phyloP scores from a whole-genome alignment of 2,888 invertebrate species.

The Tubiluchus corallicola region DNA sequence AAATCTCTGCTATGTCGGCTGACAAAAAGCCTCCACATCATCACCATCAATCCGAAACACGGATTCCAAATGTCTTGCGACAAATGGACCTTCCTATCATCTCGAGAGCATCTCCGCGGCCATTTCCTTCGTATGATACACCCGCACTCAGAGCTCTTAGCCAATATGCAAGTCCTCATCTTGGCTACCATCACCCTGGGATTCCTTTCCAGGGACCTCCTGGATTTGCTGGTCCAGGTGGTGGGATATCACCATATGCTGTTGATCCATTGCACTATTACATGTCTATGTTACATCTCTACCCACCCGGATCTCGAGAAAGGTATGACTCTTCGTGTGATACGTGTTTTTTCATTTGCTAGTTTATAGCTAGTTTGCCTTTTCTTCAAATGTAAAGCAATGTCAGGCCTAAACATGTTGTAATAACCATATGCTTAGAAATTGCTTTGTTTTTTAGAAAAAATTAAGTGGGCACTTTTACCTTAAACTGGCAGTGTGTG shows the following conservation, averaged over 20 bases:
- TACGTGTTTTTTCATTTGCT: no score
- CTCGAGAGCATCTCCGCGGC: not conserved
- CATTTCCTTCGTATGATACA: not conserved
- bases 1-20: not conserved
- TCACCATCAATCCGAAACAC: not conserved
- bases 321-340: no score
- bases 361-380: no score
- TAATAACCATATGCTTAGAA: no score
- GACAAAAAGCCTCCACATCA: not conserved
- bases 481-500: no score
- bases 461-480: no score
- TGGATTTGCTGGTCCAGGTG: not conserved
- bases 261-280: slow-evolving; percentile 1
- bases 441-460: no score
- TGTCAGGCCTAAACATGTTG: no score
- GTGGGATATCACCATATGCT: not conserved
- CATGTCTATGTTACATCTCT: slow-evolving; percentile 1
- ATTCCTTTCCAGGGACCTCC: not conserved
- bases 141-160: not conserved
- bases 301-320: not conserved
- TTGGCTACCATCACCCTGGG: not conserved
- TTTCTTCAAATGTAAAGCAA: no score
- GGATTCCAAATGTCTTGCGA: not conserved
- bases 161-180: not conserved
- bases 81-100: not conserved